phyloP scores from a whole-genome alignment of 2,113 vertebrate genomes.

The Callipepla californica region DNA sequence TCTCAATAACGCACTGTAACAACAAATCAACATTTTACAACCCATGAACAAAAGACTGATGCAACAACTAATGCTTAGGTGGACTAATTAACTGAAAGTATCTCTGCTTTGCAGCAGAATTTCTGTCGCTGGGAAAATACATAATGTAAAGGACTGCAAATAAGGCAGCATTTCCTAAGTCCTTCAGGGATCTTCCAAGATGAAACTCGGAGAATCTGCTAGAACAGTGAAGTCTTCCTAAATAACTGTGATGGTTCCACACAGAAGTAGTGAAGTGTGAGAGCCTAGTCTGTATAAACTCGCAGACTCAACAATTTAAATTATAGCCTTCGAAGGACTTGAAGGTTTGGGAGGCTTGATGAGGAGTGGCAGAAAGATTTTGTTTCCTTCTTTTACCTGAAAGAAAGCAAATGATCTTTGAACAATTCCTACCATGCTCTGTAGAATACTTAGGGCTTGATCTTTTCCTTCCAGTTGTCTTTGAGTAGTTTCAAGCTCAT shows the following conservation, averaged over 20 bases:
- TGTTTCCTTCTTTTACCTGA: not conserved
- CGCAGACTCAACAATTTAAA: not conserved
- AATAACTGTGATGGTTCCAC: not conserved
- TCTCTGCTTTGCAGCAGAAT: not conserved
- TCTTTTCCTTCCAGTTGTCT: slow-evolving; percentile 92
- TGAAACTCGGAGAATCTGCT: not conserved
- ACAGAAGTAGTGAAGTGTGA: not conserved
- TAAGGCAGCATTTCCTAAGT: not conserved
- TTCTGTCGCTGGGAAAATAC: not conserved
- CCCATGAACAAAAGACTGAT: not conserved
- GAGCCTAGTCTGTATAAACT: not conserved
- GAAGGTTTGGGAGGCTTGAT: not conserved
- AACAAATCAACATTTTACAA: not conserved
- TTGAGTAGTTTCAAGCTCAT: slow-evolving; percentile 89
- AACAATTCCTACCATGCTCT: slow-evolving; percentile 85
- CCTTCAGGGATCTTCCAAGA: not conserved
- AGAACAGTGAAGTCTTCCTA: not conserved
- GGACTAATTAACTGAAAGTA: not conserved
- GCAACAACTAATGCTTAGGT: not conserved
- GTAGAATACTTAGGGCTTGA: slow-evolving; percentile 93
- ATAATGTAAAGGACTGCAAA: not conserved
- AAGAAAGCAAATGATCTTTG: not conserved
- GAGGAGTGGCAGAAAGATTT: not conserved
- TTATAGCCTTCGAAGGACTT: not conserved
- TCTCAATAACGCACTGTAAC: not conserved